Evolutionary conservation across 2,113 vertebrate genomes (phyloP).

Genomic region (Poeciliopsis turrubarensis): DNA sequence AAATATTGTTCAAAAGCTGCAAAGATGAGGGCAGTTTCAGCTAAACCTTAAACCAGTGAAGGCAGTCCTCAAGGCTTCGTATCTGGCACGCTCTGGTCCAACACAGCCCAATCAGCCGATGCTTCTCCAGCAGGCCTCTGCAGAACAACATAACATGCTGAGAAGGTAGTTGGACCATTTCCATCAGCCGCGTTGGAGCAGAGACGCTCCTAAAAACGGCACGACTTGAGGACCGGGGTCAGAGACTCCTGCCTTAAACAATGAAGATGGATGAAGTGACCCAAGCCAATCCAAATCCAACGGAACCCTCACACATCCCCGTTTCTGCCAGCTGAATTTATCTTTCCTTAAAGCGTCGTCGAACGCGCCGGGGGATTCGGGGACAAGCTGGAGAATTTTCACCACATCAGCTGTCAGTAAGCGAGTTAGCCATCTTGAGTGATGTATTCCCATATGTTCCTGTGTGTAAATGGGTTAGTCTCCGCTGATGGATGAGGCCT

Average conservation of each 20-base stretch:
- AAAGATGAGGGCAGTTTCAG: background rate
- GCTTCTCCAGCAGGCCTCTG: no score
- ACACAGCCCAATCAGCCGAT: no score
- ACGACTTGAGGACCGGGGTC: background rate
- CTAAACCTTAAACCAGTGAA: no score
- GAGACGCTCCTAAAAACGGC: background rate
- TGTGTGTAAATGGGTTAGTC: slow-evolving; percentile 76
- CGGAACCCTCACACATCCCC: slow-evolving; percentile 1
- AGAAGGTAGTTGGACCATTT: no score
- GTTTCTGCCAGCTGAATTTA: slow-evolving; percentile 58
- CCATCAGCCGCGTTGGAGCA: no score
- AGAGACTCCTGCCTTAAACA: background rate
- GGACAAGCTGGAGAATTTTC: slow-evolving; percentile 51
- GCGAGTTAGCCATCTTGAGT: slow-evolving; percentile 70
- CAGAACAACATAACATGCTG: no score
- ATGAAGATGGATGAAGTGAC: slow-evolving; percentile 22
- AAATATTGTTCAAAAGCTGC: slow-evolving; percentile 2
- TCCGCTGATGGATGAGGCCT: slow-evolving; percentile 74
- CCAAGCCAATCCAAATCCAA: slow-evolving; percentile 30
- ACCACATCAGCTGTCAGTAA: slow-evolving; percentile 65
- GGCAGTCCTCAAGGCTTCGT: no score
- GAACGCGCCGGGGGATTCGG: slow-evolving; percentile 22
- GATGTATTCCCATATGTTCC: slow-evolving; percentile 58
- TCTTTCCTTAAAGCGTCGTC: slow-evolving; percentile 36
- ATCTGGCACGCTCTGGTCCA: no score